These are phyloP conservation scores for Elgaria multicarinata DNA, from an alignment of 2,113 vertebrate species.

Conservation along the genomic window DNA sequence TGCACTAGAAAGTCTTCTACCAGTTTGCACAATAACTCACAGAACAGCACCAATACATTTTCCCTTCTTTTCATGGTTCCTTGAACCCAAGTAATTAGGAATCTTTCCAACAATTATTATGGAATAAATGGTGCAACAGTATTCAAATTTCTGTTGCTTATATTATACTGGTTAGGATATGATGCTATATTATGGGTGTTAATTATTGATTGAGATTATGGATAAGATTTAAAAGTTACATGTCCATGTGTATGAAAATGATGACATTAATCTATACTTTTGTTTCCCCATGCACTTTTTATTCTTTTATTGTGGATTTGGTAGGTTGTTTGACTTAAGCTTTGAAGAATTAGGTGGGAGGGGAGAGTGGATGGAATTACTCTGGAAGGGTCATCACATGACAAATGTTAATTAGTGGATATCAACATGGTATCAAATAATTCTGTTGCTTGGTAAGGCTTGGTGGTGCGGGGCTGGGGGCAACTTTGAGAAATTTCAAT, in stretches of 20 bases:
- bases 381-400: not conserved
- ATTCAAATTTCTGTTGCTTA: not conserved
- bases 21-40: not conserved
- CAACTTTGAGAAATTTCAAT: not conserved
- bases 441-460: not conserved
- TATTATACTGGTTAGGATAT: not conserved
- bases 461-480: not conserved
- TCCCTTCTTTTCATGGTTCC: not conserved
- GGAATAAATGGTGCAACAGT: not conserved
- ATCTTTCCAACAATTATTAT: not conserved
- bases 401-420: not conserved
- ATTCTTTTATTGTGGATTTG: not conserved
- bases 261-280: not conserved
- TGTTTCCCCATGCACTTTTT: not conserved
- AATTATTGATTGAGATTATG: no score
- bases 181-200: not conserved
- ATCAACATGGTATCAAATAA: not conserved
- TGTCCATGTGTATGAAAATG: no score
- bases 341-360: not conserved
- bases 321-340: not conserved
- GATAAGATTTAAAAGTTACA: no score
- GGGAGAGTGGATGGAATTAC: not conserved
- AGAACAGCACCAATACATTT: not conserved
- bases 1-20: not conserved
- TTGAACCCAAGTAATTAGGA: not conserved